These are phyloP conservation scores for Gallirallus australis DNA, from an alignment of 2,797 vertebrate species.

Conservation along the genomic window DNA sequence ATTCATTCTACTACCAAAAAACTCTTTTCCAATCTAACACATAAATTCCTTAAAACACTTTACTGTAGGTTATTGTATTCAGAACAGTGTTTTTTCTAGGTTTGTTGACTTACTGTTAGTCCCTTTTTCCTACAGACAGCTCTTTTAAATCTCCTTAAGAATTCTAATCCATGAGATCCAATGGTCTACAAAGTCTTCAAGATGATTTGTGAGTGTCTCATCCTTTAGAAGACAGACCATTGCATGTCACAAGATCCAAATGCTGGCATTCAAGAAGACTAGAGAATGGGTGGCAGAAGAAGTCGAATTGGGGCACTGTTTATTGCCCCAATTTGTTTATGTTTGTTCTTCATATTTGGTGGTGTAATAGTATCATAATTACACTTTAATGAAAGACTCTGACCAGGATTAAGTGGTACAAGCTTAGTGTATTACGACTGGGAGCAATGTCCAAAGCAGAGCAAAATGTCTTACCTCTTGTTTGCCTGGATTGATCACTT, in stretches of 20 bases:
- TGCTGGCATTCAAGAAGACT: not conserved
- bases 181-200: not conserved
- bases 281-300: not conserved
- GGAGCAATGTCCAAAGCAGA: not conserved
- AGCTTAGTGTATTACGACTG: not conserved
- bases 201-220: not conserved
- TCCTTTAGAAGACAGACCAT: not conserved
- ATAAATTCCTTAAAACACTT: not conserved
- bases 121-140: not conserved
- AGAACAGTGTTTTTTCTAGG: not conserved
- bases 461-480: not conserved
- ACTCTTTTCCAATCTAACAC: not conserved
- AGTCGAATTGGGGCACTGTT: not conserved
- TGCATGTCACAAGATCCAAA: not conserved
- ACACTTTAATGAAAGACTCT: not conserved
- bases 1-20: not conserved
- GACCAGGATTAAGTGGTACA: not conserved
- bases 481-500: not conserved
- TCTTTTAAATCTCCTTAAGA: not conserved
- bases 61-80: not conserved
- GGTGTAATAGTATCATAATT: not conserved
- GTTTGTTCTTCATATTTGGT: not conserved
- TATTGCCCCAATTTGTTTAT: not conserved
- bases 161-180: not conserved
- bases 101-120: not conserved